phyloP scores from a whole-genome alignment of 1,140 invertebrate species.

The Zaprionus ornatus region DNA sequence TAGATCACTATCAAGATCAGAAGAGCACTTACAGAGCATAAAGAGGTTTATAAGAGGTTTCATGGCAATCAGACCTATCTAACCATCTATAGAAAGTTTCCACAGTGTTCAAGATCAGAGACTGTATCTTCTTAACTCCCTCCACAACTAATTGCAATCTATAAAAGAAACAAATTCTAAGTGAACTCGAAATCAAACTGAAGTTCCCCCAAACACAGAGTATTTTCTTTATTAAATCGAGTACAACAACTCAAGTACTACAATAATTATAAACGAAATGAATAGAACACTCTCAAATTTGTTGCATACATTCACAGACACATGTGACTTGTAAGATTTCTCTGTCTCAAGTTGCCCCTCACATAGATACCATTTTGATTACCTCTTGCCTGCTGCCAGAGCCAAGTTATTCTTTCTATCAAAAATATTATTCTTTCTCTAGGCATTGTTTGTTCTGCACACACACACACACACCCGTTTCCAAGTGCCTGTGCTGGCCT shows the following conservation, averaged over 20 bases:
- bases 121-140: neutral
- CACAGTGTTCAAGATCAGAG: neutral
- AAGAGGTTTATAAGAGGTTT: too few species aligned
- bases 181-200: neutral
- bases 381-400: conserved; percentile 14
- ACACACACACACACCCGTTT: neutral
- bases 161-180: neutral
- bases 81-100: neutral
- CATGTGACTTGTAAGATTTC: conserved; percentile 14
- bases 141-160: conserved; percentile 1
- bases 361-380: conserved; percentile 7
- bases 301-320: neutral
- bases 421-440: conserved; percentile 30
- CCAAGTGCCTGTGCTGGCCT: conserved; percentile 35
- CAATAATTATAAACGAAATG: neutral
- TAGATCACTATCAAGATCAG: too few species aligned
- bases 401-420: neutral
- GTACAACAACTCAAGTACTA: conserved; percentile 1
- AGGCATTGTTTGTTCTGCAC: conserved; percentile 26
- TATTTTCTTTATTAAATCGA: conserved; percentile 4
- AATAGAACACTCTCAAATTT: neutral
- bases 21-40: too few species aligned
- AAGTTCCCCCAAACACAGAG: neutral
- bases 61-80: neutral
- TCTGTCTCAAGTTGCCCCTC: neutral